Conservation (phyloP, 2,113 vertebrate species). For the Crocuta crocuta region DNA sequence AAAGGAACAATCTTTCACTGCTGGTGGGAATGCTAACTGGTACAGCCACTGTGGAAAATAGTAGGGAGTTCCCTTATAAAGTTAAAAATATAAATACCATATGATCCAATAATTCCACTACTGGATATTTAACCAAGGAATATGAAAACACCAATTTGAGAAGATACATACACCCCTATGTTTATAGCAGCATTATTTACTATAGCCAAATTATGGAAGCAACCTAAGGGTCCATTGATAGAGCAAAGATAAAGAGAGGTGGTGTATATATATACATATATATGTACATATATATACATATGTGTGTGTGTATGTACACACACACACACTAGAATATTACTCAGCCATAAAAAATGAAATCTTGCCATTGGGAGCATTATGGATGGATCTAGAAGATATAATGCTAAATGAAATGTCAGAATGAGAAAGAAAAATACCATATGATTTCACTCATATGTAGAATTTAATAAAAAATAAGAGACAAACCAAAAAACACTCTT, state of each 20-base stretch:
- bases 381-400: not conserved
- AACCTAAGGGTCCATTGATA: not conserved
- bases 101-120: not conserved
- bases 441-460: not conserved
- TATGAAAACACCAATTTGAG: not conserved
- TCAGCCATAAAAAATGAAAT: not conserved
- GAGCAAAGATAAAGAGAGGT: not conserved
- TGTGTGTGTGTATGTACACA: no score
- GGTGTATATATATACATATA: no score
- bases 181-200: not conserved
- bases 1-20: not conserved
- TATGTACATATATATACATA: no score
- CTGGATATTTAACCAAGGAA: not conserved
- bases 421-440: not conserved
- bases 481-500: not conserved
- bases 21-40: not conserved
- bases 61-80: not conserved
- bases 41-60: not conserved
- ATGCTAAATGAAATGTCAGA: not conserved
- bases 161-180: not conserved
- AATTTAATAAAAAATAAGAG: not conserved
- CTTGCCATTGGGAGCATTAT: not conserved
- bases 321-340: not conserved
- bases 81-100: not conserved
- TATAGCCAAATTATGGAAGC: not conserved